phyloP scores from a whole-genome alignment of 2,888 invertebrate genomes.

The Drosophila pullipes region DNA sequence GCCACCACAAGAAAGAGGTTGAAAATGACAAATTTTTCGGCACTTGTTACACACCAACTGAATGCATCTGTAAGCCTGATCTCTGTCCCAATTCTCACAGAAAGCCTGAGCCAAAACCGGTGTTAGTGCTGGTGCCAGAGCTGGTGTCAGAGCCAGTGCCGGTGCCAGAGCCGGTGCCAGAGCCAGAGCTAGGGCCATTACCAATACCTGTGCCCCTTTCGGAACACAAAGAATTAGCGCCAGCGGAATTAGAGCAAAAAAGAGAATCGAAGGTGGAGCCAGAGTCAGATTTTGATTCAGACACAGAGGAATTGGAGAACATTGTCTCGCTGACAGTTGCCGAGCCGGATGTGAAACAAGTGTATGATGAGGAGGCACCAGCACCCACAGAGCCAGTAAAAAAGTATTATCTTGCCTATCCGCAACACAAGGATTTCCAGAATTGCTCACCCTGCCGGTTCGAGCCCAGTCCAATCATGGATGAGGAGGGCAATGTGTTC shows the following conservation, averaged over 20 bases:
- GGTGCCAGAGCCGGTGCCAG: neutral
- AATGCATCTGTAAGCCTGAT: neutral
- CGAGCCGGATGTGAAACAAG: neutral
- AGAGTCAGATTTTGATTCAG: neutral
- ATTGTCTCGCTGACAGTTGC: neutral
- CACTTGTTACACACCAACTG: neutral
- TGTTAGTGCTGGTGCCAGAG: neutral
- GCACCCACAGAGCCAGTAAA: neutral
- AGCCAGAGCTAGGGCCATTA: neutral
- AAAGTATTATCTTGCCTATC: slow-evolving; percentile 67
- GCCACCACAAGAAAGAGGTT: neutral
- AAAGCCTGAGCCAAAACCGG: neutral
- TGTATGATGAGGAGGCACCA: neutral
- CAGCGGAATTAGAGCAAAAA: neutral
- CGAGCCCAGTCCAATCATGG: slow-evolving; percentile 78
- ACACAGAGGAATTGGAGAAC: neutral
- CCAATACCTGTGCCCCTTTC: neutral
- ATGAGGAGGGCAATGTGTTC: slow-evolving; percentile 70
- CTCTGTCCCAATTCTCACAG: neutral
- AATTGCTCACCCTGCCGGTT: slow-evolving; percentile 78
- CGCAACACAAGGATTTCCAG: slow-evolving; percentile 78
- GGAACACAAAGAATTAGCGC: neutral
- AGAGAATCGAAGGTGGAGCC: neutral
- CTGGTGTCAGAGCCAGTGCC: neutral
- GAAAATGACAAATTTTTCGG: neutral